These are phyloP conservation scores for Ornithorhynchus anatinus DNA, from an alignment of 2,113 vertebrate species.

Conservation along the genomic window DNA sequence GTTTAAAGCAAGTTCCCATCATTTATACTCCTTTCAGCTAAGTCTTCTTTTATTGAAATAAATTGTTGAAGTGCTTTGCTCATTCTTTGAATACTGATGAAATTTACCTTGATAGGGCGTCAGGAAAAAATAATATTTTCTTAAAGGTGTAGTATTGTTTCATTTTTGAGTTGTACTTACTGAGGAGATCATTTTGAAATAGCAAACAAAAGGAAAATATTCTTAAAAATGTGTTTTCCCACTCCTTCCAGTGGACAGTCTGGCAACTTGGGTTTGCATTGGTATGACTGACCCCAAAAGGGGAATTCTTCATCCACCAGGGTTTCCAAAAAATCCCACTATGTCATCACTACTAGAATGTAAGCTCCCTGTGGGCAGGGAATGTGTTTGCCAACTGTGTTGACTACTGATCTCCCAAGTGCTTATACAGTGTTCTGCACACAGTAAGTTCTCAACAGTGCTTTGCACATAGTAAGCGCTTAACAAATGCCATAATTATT, in stretches of 20 bases:
- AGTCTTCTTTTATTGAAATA: conserved; percentile 95
- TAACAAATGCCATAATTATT: no score
- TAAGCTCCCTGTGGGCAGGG: no score
- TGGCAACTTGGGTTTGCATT: conserved; percentile 32
- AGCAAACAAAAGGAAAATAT: conserved; percentile 4
- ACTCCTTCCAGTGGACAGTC: conserved; percentile 1
- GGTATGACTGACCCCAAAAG: not conserved
- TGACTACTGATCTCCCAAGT: no score
- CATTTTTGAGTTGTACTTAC: conserved; percentile 55
- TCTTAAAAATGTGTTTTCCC: conserved; percentile 31
- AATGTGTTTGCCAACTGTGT: no score
- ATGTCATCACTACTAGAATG: no score
- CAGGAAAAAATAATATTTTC: conserved; percentile 79
- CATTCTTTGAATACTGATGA: conserved; percentile 87
- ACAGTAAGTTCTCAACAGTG: no score
- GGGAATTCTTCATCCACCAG: no score
- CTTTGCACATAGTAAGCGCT: no score
- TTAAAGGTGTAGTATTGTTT: conserved; percentile 75
- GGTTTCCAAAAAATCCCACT: no score
- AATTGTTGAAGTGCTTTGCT: conserved; percentile 91
- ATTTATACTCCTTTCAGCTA: conserved; percentile 90
- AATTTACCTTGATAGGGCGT: conserved; percentile 85
- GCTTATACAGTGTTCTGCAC: no score
- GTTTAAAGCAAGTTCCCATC: conserved; percentile 97
- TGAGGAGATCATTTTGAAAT: conserved; percentile 38